Base-by-base conservation (phyloP, 2,113 vertebrate species). In the Eptatretus burgeri region DNA sequence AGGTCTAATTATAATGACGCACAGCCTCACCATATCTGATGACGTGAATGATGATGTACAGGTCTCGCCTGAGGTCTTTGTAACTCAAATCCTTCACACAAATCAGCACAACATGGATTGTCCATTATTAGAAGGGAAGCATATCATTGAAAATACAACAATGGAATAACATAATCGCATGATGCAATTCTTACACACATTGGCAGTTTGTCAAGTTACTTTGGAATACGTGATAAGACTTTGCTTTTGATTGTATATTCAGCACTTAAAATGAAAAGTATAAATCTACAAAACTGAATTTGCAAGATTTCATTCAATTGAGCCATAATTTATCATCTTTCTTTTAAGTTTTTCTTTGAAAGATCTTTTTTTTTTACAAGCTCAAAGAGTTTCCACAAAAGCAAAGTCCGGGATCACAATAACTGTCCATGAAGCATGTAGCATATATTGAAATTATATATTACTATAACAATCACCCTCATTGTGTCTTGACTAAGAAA, bases 11-110 rank as follows among this genome's bases (percentile, higher is more conserved):
- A 10, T 60, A 60, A 60, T 60, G 56, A 60, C 9, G 20, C n/a
- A 10, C 12, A 60, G 9, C 70, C 50, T 70, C 80, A 94, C 87
- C 87, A 73, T 83, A 87, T 77, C 87, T 80, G 70, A 94, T 79
- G 67, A 94, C 84, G 65, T 94, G 85, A 71, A 83, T 81, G 71
- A 94, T 79, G 69, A 94, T 81, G 71, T 94, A 88, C 64, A 94
- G 78, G 73, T 94, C 87, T 70, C 82, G 82, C 78, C 91, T 93
- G 77, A 91, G 76, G 72, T 94, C 87, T 76, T 89, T 94, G 73
- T 82, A 93, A 77, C 87, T 89, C 66, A 94, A 77, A 75, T 94
- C 87, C 87, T 94, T 66, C 19, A 20, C 56, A 51, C 67, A 69
- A 56, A 41, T 41, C 27, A 41, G n/a, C 27, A 41, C 27, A 41